Evolutionary conservation across 92 coral and sea anemone species (phyloP), one percentile per base, ranked within the genome.

Genomic region (Hydrozoanthus gracilis): DNA sequence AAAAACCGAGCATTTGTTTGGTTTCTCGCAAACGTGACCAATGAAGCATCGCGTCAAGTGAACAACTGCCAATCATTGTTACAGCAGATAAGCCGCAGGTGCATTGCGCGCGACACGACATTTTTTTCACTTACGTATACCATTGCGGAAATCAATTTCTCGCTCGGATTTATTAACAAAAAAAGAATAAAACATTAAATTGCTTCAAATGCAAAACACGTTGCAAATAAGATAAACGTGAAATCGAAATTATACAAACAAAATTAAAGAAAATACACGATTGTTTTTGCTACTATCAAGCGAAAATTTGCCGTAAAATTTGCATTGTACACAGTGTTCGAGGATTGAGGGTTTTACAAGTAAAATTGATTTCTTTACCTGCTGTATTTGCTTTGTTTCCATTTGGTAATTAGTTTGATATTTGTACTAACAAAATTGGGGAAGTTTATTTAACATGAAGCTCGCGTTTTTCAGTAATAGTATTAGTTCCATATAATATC

Each of bases 11-110:
- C 74, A 65, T 65, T 80, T 80, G 85, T 80, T 80, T 80, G 85
- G 73, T 80, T 80, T 80, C 62, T 27, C 75, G 74, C 85, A 80
- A 80, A 80, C 85, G 85, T 80, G 85, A 80, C 85, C 85, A 80
- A 80, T 80, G 75, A 58, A n/a, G 85, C 61, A 48, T 49, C 85
- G 64, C 75, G 85, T 80, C 61, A 66, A 80, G 62, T 65, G 73
- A 65, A 49, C 75, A 80, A 80, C 74, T 80, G 75, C 58, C 85
- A 80, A 80, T 80, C 85, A 80, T 46, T 44, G 5, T 64, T 49
- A 49, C 73, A 62, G 55, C 72, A 5, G 72, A 79, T 18, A 12
- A 71, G 83, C 71, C 60, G 84, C 85, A 80, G 85, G 85, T 80
- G 85, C 51, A 47, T 78, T 78, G 15, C 16, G 20, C n/a, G 49